Evolutionary conservation across 1,140 invertebrate genomes (phyloP), one percentile per base, ranked within the genome.

Genomic region (Drosophila sturtevanti): DNA sequence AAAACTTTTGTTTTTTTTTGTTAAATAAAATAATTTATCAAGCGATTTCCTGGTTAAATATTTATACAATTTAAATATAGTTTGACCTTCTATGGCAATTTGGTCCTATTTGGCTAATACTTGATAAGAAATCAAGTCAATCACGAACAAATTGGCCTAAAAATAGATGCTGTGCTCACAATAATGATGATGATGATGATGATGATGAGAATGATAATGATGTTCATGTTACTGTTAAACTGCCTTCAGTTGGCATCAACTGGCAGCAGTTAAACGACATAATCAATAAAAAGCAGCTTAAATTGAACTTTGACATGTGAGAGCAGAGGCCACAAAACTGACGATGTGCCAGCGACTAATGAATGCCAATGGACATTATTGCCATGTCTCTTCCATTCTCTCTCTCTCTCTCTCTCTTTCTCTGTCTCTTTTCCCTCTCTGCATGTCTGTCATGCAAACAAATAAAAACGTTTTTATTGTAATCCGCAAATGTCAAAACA

Each of bases 381-480:
- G 41, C 18, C 52, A 51, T 6, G 22, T 16, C 35, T 9, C 54
- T 59, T 6, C n/a, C 14, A n/a, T n/a, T 41, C 38, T 21, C 37
- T 31, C 34, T 44, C 41, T 35, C 41, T 24, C 63, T 12, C 35
- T n/a, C 52, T 63, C 54, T 51, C 54, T 65, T 48, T 59, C 18
- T 54, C 48, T 35, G 3, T 31, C 38, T 48, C 11, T 4, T n/a
- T 10, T n/a, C 22, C 38, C 14, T 21, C 22, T 48, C 61, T 63
- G 55, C 54, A 22, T 63, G 66, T 44, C 66, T 56, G 77, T 85
- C 78, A 78, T 68, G 79, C 79, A 81, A 87, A 82, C 72, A 77
- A 79, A 87, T 87, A 82, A 87, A 86, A 87, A 66, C 82, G 82
- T 60, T 89, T 87, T 87, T 87, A 87, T 87, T 87, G 82, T 87